Percentiles rank a stretch among this genome's conserved stretches.
These are phyloP conservation scores for Procambarus virginalis DNA, from an alignment of 1,140 invertebrate species.

Conservation along the genomic window DNA sequence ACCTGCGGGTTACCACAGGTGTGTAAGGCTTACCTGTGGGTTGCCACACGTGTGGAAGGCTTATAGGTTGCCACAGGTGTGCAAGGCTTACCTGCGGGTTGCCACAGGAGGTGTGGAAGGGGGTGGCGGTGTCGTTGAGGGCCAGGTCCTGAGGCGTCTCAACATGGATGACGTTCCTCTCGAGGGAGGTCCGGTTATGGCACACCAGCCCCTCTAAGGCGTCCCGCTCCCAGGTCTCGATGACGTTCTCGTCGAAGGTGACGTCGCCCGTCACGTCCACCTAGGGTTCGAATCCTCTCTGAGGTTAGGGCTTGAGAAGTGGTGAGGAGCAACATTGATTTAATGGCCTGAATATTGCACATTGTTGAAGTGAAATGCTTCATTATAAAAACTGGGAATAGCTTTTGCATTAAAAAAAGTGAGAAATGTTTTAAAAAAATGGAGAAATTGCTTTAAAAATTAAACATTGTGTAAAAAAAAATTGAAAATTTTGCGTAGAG, in stretches of 20 bases:
- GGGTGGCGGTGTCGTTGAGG: background rate
- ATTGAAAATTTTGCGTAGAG: too few species aligned
- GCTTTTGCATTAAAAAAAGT: too few species aligned
- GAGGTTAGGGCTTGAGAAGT: background rate
- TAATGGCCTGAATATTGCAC: too few species aligned
- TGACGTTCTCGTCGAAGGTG: constrained; percentile 33
- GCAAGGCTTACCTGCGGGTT: constrained; percentile 20
- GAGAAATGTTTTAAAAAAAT: background rate
- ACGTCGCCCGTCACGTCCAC: constrained; percentile 17
- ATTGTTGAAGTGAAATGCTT: too few species aligned
- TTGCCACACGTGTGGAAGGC: background rate
- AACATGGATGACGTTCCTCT: constrained; percentile 24
- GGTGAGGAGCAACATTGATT: too few species aligned
- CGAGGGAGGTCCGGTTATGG: constrained; percentile 24
- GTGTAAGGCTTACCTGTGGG: too few species aligned
- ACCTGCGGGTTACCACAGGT: too few species aligned
- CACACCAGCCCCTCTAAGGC: constrained; percentile 34
- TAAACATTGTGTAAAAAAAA: too few species aligned
- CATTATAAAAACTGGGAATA: too few species aligned
- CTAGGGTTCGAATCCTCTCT: background rate
- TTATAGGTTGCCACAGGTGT: too few species aligned
- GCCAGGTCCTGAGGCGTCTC: background rate
- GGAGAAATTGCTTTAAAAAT: background rate
- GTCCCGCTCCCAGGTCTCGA: background rate
- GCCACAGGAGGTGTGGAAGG: constrained; percentile 40